Base-by-base conservation (phyloP, 1,140 invertebrate species). In the Platyura marginata region DNA sequence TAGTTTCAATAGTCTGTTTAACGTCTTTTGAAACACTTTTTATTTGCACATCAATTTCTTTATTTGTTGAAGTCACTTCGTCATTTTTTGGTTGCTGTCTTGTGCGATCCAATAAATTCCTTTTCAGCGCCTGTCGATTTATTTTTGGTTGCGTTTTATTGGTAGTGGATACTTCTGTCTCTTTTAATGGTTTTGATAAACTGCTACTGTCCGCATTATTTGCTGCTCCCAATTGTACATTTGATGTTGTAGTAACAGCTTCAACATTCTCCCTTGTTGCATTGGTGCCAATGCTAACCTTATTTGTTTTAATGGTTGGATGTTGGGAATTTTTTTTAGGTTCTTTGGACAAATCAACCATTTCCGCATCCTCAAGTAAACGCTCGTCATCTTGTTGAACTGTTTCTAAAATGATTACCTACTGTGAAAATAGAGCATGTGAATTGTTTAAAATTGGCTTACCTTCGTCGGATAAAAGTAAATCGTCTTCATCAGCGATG, bases 401-500 rank as follows among this genome's bases (percentile, higher is more conserved):
- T 3, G 36, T 11, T 18, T 18, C 10, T 18, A 21, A 20, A 20
- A 11, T 20, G 18, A 18, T 38, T 18, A 13, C 18, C 19, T 13
- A 15, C 3, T 34, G 32, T 15, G 4, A 34, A 34, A n/a, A 4
- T 34, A 34, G 11, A 11, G 4, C 9, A 38, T 20, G 11, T 38
- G 10, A 10, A 38, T 38, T 21, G n/a, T 38, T 9, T 5, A 38
- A 38, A 38, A 11, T 18, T 11, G 5, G 18, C 4, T 18, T 43
- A 61, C 59, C 59, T 42, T 61, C 59, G 43, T 61, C 59, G 34
- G 59, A 61, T 36, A 61, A 51, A 35, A 61, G 46, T 22, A 53
- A 47, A 21, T 58, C 44, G 32, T 54, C 53, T 44, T 58, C 58
- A 50, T 60, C 57, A 40, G 13, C 21, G 16, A 16, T 8, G 36